A percentile compares a stretch with the other conserved stretches of the same genome.
Conservation (phyloP, 2,888 invertebrate species). For the Choristoneura rosaceana region DNA sequence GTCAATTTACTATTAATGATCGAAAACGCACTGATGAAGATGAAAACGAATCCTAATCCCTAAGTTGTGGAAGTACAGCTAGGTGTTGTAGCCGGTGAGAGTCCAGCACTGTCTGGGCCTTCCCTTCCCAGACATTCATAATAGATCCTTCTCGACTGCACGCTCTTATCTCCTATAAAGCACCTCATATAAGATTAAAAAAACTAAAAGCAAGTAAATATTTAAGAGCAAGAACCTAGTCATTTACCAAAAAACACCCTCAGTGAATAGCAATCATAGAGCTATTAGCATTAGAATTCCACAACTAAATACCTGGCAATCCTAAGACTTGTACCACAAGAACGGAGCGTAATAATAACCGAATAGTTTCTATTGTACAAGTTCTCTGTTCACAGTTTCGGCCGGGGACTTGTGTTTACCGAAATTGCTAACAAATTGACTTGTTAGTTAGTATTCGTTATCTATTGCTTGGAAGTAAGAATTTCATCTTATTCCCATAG, state of each 20-base stretch:
- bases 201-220: not conserved
- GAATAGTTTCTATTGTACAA: constrained; percentile 51
- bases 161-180: too few relatives aligned
- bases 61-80: too few relatives aligned
- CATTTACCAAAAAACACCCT: too few relatives aligned
- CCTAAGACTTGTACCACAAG: not conserved
- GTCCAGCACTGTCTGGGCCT: too few relatives aligned
- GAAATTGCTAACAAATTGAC: constrained; percentile 52
- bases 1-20: too few relatives aligned
- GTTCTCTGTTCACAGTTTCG: constrained; percentile 36
- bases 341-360: constrained; percentile 24
- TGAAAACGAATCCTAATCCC: too few relatives aligned
- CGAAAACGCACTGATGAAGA: too few relatives aligned
- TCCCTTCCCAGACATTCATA: too few relatives aligned
- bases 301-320: constrained; percentile 12
- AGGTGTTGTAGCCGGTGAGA: too few relatives aligned
- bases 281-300: not conserved
- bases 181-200: too few relatives aligned
- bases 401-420: constrained; percentile 46
- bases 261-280: not conserved
- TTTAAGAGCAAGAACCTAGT: too few relatives aligned
- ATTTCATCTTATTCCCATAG: not conserved
- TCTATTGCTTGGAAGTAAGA: constrained; percentile 3
- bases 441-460: constrained; percentile 40
- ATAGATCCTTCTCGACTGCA: too few relatives aligned